Conservation (phyloP, 2,888 invertebrate species). For the Caradrina kadenii region DNA sequence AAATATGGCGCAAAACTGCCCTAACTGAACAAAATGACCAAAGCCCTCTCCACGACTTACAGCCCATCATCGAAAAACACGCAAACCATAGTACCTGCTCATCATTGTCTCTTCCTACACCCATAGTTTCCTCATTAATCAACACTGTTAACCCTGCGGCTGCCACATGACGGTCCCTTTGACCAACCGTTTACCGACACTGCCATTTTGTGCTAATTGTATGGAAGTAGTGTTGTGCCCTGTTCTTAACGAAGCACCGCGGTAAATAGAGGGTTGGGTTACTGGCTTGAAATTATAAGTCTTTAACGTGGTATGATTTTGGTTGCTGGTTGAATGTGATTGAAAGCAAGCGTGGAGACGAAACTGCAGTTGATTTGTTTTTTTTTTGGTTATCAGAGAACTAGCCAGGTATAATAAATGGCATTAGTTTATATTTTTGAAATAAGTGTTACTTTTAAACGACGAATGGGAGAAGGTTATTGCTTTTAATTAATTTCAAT, state of each 20-base stretch:
- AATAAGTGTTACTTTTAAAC: too few relatives aligned
- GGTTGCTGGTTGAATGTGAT: constrained; percentile 12
- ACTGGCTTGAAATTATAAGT: constrained; percentile 40
- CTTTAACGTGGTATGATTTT: constrained; percentile 25
- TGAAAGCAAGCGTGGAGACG: constrained; percentile 2
- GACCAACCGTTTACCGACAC: constrained; percentile 64
- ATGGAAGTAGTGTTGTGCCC: constrained; percentile 54
- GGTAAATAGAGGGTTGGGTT: constrained; percentile 59
- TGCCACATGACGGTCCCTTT: constrained; percentile 57
- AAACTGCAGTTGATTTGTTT: neutral
- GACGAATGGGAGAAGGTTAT: too few relatives aligned
- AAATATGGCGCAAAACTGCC: neutral
- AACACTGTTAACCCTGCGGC: constrained; percentile 46
- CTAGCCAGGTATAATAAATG: too few relatives aligned
- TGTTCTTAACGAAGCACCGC: constrained; percentile 60
- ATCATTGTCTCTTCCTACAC: constrained; percentile 54
- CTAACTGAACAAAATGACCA: neutral
- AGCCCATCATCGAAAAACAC: constrained; percentile 17
- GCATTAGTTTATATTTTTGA: too few relatives aligned
- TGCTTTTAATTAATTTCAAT: too few relatives aligned
- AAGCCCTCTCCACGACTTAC: constrained; percentile 39
- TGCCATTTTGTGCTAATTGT: constrained; percentile 57
- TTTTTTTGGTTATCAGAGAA: neutral
- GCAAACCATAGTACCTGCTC: constrained; percentile 26
- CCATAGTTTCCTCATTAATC: constrained; percentile 63